Evolutionary conservation across 2,797 vertebrate species (phyloP).

Genomic region (Neomorphus geoffroyi): DNA sequence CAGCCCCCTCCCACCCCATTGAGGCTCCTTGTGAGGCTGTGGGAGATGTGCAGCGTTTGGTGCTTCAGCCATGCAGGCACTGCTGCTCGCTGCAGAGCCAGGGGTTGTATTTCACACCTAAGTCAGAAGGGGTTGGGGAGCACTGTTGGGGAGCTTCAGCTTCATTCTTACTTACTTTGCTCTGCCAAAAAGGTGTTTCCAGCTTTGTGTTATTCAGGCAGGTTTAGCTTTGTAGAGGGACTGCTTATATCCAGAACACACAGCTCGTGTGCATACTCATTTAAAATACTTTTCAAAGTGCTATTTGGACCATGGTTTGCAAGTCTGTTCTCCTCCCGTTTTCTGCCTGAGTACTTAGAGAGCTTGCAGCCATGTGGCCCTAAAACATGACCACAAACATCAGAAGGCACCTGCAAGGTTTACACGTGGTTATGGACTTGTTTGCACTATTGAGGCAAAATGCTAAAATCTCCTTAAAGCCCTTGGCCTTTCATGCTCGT

Average conservation of each 20-base stretch:
- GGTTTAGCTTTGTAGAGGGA: background rate
- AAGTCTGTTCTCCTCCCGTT: background rate
- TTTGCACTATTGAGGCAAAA: background rate
- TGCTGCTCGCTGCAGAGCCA: background rate
- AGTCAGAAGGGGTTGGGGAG: background rate
- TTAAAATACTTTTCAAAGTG: background rate
- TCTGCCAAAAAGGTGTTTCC: background rate
- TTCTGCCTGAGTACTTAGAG: background rate
- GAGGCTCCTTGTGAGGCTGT: background rate
- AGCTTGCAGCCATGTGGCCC: background rate
- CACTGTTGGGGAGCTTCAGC: background rate
- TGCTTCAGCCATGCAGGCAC: background rate
- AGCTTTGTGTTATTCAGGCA: background rate
- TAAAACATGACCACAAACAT: background rate
- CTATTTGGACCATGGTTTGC: background rate
- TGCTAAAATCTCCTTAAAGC: background rate
- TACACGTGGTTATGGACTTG: background rate
- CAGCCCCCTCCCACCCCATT: accelerated
- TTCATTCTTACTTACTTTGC: background rate
- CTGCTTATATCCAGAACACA: background rate
- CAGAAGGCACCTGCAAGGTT: background rate
- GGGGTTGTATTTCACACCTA: background rate
- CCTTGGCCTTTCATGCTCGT: background rate
- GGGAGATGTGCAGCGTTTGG: accelerated
- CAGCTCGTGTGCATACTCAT: background rate